phyloP scores from a whole-genome alignment of 2,113 vertebrate genomes.

The Heterocephalus glaber region DNA sequence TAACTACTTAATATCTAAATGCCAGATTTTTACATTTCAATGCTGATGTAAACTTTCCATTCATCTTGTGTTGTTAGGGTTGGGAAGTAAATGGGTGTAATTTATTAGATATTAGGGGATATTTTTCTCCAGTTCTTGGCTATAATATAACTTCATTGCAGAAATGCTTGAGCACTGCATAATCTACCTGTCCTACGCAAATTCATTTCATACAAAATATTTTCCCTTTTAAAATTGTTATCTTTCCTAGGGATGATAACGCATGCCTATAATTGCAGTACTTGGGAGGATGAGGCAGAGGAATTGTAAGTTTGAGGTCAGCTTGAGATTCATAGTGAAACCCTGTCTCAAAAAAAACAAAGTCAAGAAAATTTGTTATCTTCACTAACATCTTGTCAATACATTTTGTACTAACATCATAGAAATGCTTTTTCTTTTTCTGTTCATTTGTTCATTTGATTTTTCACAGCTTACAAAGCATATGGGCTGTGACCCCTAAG shows the following conservation, averaged over 20 bases:
- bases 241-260: background rate
- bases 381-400: background rate
- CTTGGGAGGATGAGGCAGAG: background rate
- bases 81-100: background rate
- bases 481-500: background rate
- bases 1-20: background rate
- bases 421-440: background rate
- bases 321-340: background rate
- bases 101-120: background rate
- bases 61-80: background rate
- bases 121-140: background rate
- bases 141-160: background rate
- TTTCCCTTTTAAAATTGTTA: conserved; percentile 41
- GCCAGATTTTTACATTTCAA: conserved; percentile 11
- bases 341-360: background rate
- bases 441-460: background rate
- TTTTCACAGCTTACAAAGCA: background rate
- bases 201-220: background rate
- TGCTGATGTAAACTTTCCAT: background rate
- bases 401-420: background rate
- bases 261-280: background rate
- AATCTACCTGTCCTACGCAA: background rate
- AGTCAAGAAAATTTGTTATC: background rate
- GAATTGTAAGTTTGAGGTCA: background rate
- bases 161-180: background rate